Conservation (phyloP, 1,140 invertebrate genomes). For the Delia radicum region DNA sequence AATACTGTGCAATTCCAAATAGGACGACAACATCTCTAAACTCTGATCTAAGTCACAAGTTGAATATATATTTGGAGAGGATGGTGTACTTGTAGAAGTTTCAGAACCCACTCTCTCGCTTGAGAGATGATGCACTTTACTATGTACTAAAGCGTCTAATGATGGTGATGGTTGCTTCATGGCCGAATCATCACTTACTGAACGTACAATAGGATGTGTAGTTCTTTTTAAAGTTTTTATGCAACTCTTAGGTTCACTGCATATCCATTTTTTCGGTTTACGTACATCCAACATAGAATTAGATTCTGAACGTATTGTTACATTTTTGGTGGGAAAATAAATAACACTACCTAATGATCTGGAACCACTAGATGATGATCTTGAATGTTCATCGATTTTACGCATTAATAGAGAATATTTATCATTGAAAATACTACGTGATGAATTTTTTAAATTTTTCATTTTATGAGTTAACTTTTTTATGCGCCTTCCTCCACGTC, state of each 20-base stretch:
- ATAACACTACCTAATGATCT: conserved; percentile 23
- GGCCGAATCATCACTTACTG: conserved; percentile 58
- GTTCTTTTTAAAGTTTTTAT: background rate
- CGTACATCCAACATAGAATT: conserved; percentile 20
- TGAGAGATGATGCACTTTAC: background rate
- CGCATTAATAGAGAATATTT: conserved; percentile 58
- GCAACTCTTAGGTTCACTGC: background rate
- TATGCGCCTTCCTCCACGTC: conserved; percentile 57
- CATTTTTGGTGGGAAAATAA: background rate
- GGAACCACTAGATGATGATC: conserved; percentile 27
- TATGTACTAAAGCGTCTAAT: conserved; percentile 27
- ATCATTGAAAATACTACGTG: conserved; percentile 59
- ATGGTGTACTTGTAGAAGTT: conserved; percentile 22
- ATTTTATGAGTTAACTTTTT: conserved; percentile 60
- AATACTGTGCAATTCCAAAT: background rate
- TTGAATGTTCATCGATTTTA: conserved; percentile 29
- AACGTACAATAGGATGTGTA: conserved; percentile 57
- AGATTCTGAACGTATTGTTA: background rate
- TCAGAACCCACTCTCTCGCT: conserved; percentile 27
- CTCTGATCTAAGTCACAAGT: background rate
- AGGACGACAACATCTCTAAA: background rate
- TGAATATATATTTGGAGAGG: conserved; percentile 20
- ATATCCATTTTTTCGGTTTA: background rate
- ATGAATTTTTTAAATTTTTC: conserved; percentile 60
- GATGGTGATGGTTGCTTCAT: conserved; percentile 15